Percentiles rank a stretch among this genome's conserved stretches.
phyloP scores from a whole-genome alignment of 2,113 vertebrate species.

The Nanorana parkeri region DNA sequence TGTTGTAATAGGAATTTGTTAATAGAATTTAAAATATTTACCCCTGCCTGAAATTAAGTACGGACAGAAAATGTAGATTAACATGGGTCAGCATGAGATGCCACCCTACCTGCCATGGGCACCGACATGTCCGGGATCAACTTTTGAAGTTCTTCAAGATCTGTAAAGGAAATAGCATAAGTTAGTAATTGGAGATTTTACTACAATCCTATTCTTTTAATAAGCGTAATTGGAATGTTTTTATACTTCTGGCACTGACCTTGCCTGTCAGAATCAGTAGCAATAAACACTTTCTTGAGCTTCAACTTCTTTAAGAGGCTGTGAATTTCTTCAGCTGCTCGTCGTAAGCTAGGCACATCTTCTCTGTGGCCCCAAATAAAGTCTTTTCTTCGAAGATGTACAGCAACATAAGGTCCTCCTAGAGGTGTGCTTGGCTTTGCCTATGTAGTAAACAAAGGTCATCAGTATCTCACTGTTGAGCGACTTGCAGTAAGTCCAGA shows the following conservation, averaged over 20 bases:
- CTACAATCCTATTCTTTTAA: too few species aligned
- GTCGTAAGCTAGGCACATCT: constrained; percentile 89
- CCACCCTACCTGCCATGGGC: constrained; percentile 84
- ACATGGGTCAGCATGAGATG: too few species aligned
- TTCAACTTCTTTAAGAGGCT: constrained; percentile 82
- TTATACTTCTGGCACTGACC: constrained; percentile 69
- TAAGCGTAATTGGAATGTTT: too few species aligned
- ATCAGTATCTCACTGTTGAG: not conserved
- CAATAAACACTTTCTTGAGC: constrained; percentile 87
- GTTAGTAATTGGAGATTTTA: not conserved
- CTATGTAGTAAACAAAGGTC: constrained; percentile 64
- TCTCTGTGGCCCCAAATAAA: constrained; percentile 96
- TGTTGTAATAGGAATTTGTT: too few species aligned
- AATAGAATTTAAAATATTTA: too few species aligned
- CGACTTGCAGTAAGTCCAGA: not conserved
- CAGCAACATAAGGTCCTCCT: constrained; percentile 89
- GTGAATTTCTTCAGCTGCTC: constrained; percentile 83
- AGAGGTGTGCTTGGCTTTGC: constrained; percentile 78
- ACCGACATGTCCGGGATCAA: constrained; percentile 91
- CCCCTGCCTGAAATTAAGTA: too few species aligned
- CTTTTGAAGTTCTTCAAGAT: constrained; percentile 78
- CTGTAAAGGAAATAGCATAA: constrained; percentile 66
- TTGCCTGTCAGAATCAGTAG: constrained; percentile 87
- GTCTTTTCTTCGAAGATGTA: constrained; percentile 92
- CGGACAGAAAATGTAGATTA: too few species aligned